These are phyloP conservation scores for Eudyptes chrysolophus DNA, from an alignment of 2,113 vertebrate genomes.

Conservation along the genomic window DNA sequence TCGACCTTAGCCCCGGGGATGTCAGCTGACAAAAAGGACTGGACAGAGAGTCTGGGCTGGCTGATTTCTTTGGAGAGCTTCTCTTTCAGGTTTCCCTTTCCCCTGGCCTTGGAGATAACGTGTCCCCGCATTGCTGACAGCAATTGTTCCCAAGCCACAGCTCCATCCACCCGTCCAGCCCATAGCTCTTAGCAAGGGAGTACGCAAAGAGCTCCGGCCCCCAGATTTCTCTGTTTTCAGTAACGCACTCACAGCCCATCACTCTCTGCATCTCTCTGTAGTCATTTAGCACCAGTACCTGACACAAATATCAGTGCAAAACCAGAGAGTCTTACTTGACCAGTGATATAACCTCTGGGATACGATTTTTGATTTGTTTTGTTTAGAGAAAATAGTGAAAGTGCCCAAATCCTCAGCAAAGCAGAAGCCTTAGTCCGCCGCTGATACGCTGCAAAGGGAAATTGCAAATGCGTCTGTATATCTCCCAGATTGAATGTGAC, in stretches of 20 bases:
- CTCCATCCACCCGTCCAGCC: background rate
- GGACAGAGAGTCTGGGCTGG: background rate
- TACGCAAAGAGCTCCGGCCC: background rate
- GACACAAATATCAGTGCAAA: background rate
- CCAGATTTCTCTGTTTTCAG: background rate
- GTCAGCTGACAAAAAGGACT: background rate
- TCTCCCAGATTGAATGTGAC: background rate
- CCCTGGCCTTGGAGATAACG: background rate
- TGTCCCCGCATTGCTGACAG: background rate
- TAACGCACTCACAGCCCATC: background rate
- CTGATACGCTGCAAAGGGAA: background rate
- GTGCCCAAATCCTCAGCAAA: background rate
- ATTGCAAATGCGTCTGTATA: background rate
- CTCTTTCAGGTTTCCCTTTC: background rate
- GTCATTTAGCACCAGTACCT: background rate
- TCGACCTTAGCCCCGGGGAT: conserved; percentile 5
- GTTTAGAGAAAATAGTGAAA: background rate
- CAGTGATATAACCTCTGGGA: background rate
- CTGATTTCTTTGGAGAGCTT: background rate
- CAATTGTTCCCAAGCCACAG: background rate
- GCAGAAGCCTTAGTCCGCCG: background rate
- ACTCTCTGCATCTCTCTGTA: background rate
- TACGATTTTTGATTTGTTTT: background rate
- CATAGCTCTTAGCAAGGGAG: background rate
- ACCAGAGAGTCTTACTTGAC: background rate